phyloP scores from a whole-genome alignment of 2,888 invertebrate genomes.

The Nephrotoma appendiculata region DNA sequence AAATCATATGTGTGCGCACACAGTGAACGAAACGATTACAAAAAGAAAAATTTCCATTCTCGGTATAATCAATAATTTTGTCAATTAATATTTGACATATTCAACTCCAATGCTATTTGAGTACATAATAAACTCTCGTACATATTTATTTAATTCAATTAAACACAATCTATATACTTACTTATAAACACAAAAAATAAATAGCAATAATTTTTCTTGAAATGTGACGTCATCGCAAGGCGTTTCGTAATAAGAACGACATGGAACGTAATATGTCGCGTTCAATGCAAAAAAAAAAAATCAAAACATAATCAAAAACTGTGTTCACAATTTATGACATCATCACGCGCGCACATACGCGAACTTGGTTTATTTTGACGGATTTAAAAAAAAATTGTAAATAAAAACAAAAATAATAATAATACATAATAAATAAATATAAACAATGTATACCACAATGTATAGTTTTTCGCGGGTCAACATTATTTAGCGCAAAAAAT shows the following conservation, averaged over 20 bases:
- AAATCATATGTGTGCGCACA: no score
- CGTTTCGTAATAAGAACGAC: neutral
- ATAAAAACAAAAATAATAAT: neutral
- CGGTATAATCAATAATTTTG: neutral
- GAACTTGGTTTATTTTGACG: neutral
- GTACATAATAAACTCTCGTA: neutral
- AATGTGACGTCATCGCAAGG: neutral
- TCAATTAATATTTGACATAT: neutral
- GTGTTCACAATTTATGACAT: neutral
- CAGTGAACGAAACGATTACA: no score
- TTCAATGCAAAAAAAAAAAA: neutral
- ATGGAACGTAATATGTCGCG: neutral
- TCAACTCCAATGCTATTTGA: neutral
- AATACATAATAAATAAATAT: neutral
- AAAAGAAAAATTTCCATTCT: neutral
- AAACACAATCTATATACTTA: neutral
- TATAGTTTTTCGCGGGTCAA: neutral
- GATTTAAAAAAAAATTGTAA: neutral
- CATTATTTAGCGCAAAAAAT: neutral
- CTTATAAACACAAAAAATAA: neutral
- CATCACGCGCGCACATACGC: neutral
- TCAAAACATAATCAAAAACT: neutral
- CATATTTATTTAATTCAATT: neutral
- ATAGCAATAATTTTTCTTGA: neutral
- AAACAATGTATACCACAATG: neutral